phyloP scores from a whole-genome alignment of 2,797 vertebrate species.

The Hafferia zeledoni region DNA sequence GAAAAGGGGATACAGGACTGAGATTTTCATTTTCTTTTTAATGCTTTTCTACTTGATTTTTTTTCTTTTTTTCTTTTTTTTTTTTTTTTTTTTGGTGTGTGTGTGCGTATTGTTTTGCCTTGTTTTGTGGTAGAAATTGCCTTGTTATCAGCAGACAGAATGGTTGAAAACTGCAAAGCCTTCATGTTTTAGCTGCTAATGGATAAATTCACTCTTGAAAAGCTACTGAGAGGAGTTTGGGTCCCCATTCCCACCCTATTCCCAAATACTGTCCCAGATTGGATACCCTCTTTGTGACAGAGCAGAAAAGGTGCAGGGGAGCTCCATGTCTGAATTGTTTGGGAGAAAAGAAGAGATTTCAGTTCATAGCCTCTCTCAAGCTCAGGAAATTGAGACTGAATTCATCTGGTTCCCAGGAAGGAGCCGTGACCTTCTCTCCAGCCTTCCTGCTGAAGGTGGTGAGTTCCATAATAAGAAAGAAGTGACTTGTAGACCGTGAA shows the following conservation, averaged over 20 bases:
- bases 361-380: background rate
- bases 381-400: background rate
- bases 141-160: background rate
- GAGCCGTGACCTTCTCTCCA: background rate
- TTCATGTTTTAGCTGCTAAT: background rate
- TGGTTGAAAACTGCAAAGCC: background rate
- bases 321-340: fast-evolving
- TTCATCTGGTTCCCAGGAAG: background rate
- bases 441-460: background rate
- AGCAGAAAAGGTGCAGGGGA: background rate
- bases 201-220: background rate
- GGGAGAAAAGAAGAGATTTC: background rate
- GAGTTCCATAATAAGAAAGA: background rate
- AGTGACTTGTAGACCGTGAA: background rate
- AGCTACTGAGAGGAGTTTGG: fast-evolving
- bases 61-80: background rate
- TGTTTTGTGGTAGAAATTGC: background rate
- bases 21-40: background rate
- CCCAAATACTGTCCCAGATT: background rate
- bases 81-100: background rate
- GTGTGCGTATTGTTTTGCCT: too few species aligned
- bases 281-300: background rate
- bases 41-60: background rate
- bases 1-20: background rate
- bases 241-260: background rate